Conservation (phyloP, 35 echinoderm and acorn worm species). For the Patiria miniata region DNA sequence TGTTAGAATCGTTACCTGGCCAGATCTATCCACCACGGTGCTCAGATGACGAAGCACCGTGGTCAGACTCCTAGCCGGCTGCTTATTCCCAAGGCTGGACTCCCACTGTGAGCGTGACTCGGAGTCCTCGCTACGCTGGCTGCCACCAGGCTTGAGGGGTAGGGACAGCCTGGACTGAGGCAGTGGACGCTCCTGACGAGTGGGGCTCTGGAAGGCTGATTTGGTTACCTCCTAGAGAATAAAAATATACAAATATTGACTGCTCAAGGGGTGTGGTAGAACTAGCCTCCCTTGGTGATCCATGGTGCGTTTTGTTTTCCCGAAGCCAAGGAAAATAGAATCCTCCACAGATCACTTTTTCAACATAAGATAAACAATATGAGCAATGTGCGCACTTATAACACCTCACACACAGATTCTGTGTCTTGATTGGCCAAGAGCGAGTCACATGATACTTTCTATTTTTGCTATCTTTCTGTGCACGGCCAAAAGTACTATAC, state of each 20-base stretch:
- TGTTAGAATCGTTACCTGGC: slow-evolving; percentile 29
- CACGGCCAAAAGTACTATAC: too few relatives aligned
- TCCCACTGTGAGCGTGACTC: not conserved
- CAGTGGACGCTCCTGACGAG: not conserved
- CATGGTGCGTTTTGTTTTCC: too few relatives aligned
- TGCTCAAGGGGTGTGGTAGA: too few relatives aligned
- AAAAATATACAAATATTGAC: not conserved
- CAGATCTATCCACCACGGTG: slow-evolving; percentile 50
- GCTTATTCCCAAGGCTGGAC: not conserved
- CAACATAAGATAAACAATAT: too few relatives aligned
- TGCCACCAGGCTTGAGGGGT: slow-evolving; percentile 4
- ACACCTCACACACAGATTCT: too few relatives aligned
- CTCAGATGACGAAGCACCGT: slow-evolving; percentile 56
- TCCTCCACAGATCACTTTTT: too few relatives aligned
- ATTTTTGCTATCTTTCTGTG: too few relatives aligned
- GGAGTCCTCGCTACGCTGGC: not conserved
- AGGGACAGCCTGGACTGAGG: slow-evolving; percentile 8
- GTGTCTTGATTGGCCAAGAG: too few relatives aligned
- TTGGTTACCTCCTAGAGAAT: not conserved
- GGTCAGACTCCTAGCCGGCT: slow-evolving; percentile 38
- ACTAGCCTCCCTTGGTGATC: not conserved
- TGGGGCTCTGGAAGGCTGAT: not conserved
- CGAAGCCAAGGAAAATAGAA: too few relatives aligned
- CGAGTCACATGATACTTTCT: too few relatives aligned
- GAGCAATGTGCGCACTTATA: too few relatives aligned